Evolutionary conservation across 2,888 invertebrate species (phyloP), one percentile per base, ranked within the genome.

Genomic region (Aphrophora alni): DNA sequence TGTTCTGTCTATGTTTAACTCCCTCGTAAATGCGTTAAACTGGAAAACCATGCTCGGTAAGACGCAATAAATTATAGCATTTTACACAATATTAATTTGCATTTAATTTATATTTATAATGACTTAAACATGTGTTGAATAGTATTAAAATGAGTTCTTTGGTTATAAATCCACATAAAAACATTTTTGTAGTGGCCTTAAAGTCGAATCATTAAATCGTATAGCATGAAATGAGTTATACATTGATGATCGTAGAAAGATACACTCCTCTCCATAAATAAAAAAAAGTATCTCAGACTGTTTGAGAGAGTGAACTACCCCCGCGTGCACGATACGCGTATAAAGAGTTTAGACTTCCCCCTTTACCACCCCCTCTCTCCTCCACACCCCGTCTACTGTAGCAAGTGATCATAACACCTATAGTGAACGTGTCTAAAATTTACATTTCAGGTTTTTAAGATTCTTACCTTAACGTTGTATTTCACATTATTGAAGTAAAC

Each of bases 291-390:
- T 14, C 2, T 14, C 44, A 17, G 44, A 44, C 14, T 44, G 44
- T 33, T 33, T 33, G 33, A 33, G 33, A 8, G 44, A 44, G 44
- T 44, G 44, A 14, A 44, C 44, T 2, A 44, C 17, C 14, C 44
- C 44, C 14, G 44, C 44, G 44, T 44, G 44, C 44, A 33, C 33
- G 33, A 33, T 44, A 17, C 17, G 44, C 44, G 44, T 44, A 44
- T 44, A 44, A 44, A 44, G 44, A 44, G 44, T 44, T 44, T 44
- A 44, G 44, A 69, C 70, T 38, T 75, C 72, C 76, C 75, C 78
- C 76, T 10, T 74, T 80, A 77, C 82, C 85, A 77, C 84, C 85
- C 83, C 83, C 81, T n/a, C n/a, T n/a, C n/a, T n/a, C n/a, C n/a
- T n/a, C n/a, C 81, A 74, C 82, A 14, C 10, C 14, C 44, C 44